Conservation (phyloP, 1,140 invertebrate genomes). For the Homarus americanus region DNA sequence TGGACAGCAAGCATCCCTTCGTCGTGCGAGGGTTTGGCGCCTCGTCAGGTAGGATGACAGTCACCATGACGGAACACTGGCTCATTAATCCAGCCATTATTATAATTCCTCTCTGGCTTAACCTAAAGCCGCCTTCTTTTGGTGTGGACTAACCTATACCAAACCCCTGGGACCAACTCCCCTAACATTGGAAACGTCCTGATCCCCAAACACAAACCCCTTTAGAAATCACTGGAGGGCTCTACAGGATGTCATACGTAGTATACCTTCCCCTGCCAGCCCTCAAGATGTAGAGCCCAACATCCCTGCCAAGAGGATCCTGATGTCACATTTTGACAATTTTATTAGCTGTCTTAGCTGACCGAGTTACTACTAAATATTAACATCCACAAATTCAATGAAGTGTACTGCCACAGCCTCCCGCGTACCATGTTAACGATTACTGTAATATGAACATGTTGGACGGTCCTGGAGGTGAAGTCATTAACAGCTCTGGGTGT, state of each 20-base stretch:
- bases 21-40: conserved; percentile 52
- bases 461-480: conserved; percentile 2
- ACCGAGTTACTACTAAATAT: not conserved
- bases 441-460: not conserved
- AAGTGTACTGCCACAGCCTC: not conserved
- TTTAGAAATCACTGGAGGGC: not conserved
- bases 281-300: not conserved
- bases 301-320: not conserved
- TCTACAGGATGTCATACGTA: not conserved
- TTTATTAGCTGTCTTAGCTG: not conserved
- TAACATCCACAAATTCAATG: not conserved
- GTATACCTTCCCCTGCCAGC: not conserved
- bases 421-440: not conserved
- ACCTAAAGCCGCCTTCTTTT: not conserved
- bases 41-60: conserved; percentile 56
- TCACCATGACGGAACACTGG: not conserved
- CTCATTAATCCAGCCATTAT: not conserved
- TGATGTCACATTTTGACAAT: not conserved
- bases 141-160: conserved; percentile 3
- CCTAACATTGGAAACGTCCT: not conserved
- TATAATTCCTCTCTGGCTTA: not conserved
- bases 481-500: not conserved
- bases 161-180: not conserved
- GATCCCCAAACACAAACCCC: not conserved
- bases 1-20: conserved; percentile 65